Conservation (phyloP, 2,797 vertebrate genomes). For the Rhinella marina region DNA sequence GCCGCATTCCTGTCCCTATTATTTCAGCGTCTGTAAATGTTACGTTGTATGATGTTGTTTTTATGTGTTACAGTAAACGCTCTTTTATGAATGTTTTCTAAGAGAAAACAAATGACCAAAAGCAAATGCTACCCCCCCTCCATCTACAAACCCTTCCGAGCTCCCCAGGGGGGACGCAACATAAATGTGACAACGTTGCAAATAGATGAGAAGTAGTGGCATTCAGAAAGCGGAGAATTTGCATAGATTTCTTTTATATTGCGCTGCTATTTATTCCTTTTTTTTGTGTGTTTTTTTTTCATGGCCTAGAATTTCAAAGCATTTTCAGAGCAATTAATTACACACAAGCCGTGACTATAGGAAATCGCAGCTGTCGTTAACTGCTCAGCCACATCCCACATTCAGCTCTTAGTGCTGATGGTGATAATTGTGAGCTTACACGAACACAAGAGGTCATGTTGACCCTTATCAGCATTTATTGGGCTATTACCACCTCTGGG, state of each 20-base stretch:
- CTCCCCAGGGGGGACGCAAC: conserved; percentile 17
- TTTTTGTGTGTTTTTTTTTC: conserved; percentile 50
- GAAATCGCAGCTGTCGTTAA: conserved; percentile 70
- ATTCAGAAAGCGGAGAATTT: conserved; percentile 71
- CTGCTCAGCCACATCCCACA: conserved; percentile 67
- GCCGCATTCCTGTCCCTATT: background rate
- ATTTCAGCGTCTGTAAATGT: conserved; percentile 18
- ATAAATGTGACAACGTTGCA: conserved; percentile 33
- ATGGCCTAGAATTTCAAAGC: conserved; percentile 64
- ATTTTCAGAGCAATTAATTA: conserved; percentile 74
- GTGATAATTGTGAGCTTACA: conserved; percentile 60
- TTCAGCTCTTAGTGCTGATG: conserved; percentile 67
- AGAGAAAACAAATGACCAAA: conserved; percentile 28
- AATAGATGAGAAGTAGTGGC: conserved; percentile 68
- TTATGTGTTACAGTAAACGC: conserved; percentile 15
- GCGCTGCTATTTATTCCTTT: conserved; percentile 65
- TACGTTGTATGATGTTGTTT: conserved; percentile 20
- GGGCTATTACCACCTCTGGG: background rate
- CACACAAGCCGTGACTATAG: conserved; percentile 66
- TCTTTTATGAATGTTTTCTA: conserved; percentile 27
- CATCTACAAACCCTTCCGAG: background rate
- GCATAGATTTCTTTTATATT: conserved; percentile 69
- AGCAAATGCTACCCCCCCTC: background rate
- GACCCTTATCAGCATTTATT: background rate
- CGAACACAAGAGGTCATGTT: conserved; percentile 49